Percentiles rank a stretch among this genome's conserved stretches.
These are phyloP conservation scores for Megaceryle torquata DNA, from an alignment of 2,113 vertebrate species.

Conservation along the genomic window DNA sequence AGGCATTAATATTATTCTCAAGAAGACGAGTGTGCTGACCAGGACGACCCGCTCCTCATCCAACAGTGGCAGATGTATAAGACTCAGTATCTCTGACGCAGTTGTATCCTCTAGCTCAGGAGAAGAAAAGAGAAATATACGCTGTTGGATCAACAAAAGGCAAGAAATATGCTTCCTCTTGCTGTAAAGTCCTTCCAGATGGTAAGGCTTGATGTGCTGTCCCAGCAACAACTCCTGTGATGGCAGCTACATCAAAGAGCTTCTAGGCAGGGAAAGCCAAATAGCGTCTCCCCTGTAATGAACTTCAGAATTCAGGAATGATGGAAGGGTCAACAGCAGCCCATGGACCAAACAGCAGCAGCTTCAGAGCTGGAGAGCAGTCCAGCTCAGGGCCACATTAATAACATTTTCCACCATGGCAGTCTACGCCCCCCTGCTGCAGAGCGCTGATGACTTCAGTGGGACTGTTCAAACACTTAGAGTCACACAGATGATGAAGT, in stretches of 20 bases:
- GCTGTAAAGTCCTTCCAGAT: slow-evolving; percentile 36
- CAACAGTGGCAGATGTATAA: not conserved
- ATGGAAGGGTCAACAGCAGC: not conserved
- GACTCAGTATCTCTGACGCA: not conserved
- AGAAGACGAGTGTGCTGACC: not conserved
- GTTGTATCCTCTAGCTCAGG: not conserved
- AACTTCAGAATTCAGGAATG: slow-evolving; percentile 8
- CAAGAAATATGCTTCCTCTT: slow-evolving; percentile 35
- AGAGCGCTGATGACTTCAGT: not conserved
- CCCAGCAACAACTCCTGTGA: slow-evolving; percentile 25
- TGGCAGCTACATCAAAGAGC: slow-evolving; percentile 38
- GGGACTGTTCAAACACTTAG: not conserved
- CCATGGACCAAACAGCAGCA: not conserved
- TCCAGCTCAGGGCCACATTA: not conserved
- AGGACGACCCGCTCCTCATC: not conserved
- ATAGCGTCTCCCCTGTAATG: not conserved
- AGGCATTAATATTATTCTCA: not conserved
- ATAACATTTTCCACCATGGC: not conserved
- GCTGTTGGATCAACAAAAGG: not conserved
- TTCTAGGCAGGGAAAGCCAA: not conserved
- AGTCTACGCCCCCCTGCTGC: not conserved
- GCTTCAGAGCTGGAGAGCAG: not conserved
- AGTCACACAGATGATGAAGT: not conserved
- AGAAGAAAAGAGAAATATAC: not conserved
- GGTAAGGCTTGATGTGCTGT: slow-evolving; percentile 22